phyloP scores from a whole-genome alignment of 1,140 invertebrate species.

The Archegozetes longisetosus region DNA sequence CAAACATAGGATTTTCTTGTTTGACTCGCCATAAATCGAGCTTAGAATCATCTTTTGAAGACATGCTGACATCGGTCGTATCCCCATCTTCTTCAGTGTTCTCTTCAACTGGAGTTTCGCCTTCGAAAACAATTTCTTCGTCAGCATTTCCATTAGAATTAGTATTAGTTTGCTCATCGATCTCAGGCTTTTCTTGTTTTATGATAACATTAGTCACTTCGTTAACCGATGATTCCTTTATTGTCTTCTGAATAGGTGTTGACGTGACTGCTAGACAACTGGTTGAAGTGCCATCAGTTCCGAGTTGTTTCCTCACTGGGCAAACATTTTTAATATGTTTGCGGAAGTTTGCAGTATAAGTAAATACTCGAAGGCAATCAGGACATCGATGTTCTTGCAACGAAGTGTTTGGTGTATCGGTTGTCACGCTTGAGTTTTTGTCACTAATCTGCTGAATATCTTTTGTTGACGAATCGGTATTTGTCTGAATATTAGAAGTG shows the following conservation, averaged over 20 bases:
- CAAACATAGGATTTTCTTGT: slow-evolving; percentile 4
- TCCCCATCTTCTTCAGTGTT: neutral
- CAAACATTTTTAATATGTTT: slow-evolving; percentile 14
- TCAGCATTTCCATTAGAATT: neutral
- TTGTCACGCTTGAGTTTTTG: neutral
- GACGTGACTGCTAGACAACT: neutral
- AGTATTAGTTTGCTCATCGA: neutral
- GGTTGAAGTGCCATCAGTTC: neutral
- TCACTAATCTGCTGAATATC: neutral
- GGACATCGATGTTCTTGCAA: slow-evolving; percentile 11
- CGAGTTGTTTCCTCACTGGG: neutral
- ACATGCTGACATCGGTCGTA: neutral
- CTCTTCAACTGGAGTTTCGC: neutral
- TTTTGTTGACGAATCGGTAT: neutral
- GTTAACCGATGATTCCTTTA: neutral
- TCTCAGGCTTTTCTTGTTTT: neutral
- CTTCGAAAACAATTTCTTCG: neutral
- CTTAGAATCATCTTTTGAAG: slow-evolving; percentile 1
- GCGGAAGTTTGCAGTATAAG: slow-evolving; percentile 17
- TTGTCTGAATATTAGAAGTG: too few relatives aligned
- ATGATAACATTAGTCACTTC: neutral
- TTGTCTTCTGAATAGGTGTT: neutral
- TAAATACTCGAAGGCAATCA: slow-evolving; percentile 13
- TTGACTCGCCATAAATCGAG: slow-evolving; percentile 3
- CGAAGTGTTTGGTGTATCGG: too few relatives aligned